Base-by-base conservation (phyloP, 2,797 vertebrate species). In the Enteromius anoplus region DNA sequence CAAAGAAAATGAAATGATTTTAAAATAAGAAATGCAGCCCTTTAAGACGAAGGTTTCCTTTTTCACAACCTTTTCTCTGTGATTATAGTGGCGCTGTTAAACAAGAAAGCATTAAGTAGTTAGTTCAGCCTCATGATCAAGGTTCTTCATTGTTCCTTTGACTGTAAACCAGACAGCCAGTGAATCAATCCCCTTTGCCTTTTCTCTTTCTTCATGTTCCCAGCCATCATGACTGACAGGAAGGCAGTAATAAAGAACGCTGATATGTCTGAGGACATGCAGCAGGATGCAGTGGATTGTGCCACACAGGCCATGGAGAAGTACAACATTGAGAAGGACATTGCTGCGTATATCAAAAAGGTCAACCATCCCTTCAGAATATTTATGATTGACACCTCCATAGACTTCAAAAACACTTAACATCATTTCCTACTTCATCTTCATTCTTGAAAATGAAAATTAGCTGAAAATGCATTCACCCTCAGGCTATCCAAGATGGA, bases 261-360 rank as follows among this genome's bases (percentile, higher is more conserved):
- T 47, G 98, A 99, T 95, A 99, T 99, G 98, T 99, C 98, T 4
- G 98, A 99, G 94, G 98, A 99, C 96, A 99, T 99, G 98, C 98
- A 99, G 95, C 98, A 99, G 91, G 98, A 99, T 88, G 97, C 98
- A 0, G 98, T 99, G 86, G 98, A 99, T 94, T 99, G 98, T 91
- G 98, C 98, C 88, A 99, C 98, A 0, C 98, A 99, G 95, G 98
- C 98, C 78, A 98, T 99, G 98, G 98, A 99, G 96, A 99, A 99
- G 91, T 99, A 99, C 94, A 99, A 99, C 93, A 99, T 99, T 86
- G 98, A 99, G 93, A 99, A 99, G 94, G 98, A 99, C 95, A 99
- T 99, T 85, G 98, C 98, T 88, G 98, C 98, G 9, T 99, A 97
- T 91, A 98, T 99, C 92, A 99, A 99, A 93, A 99, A 99, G 97